Conservation (phyloP, 2,113 vertebrate genomes). For the Callorhinus ursinus region DNA sequence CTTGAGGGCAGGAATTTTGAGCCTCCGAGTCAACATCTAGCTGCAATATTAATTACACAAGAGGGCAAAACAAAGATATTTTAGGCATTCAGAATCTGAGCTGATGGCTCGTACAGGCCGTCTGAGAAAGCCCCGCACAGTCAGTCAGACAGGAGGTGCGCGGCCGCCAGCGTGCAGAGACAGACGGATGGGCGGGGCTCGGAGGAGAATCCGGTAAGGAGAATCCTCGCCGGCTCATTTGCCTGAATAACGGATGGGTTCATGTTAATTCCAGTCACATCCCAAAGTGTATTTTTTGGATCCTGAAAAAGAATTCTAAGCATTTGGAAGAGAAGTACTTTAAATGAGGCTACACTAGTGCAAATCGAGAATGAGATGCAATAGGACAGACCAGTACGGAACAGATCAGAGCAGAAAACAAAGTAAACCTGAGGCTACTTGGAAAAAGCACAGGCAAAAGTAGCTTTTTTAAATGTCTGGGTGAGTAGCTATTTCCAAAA, state of each 20-base stretch:
- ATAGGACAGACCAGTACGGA: fast-evolving
- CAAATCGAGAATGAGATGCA: background rate
- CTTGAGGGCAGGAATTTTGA: no score
- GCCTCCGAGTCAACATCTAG: background rate
- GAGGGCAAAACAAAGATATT: background rate
- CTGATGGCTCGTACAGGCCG: fast-evolving
- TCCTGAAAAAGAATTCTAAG: background rate
- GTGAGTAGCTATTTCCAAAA: background rate
- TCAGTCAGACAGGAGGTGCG: fast-evolving
- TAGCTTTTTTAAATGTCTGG: background rate
- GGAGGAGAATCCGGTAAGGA: background rate
- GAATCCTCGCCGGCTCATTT: fast-evolving
- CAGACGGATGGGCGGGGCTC: background rate
- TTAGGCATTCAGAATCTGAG: no score
- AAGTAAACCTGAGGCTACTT: background rate
- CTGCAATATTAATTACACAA: background rate
- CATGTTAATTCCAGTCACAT: background rate
- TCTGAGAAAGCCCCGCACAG: background rate
- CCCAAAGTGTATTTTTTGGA: background rate
- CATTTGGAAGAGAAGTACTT: background rate
- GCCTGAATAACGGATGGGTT: no score
- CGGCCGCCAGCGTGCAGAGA: fast-evolving
- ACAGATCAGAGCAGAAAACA: background rate
- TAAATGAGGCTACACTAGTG: background rate
- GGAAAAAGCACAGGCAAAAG: background rate